Evolutionary conservation across 2,797 vertebrate species (phyloP).

Genomic region (Malacoraja senta): DNA sequence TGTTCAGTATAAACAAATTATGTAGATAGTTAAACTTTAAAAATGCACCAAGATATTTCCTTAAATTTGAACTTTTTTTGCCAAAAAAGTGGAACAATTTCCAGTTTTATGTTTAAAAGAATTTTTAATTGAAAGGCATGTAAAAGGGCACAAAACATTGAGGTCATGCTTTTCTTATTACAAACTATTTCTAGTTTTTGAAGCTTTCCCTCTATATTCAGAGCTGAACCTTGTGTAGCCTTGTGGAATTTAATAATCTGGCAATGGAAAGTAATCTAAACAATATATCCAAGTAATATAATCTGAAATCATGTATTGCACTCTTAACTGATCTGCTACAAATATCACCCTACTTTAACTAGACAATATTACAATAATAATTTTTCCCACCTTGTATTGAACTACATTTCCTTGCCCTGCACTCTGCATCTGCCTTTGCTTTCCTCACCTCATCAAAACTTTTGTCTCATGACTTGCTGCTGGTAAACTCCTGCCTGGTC

Average conservation of each 20-base stretch:
- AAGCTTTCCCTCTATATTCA: constrained; percentile 2
- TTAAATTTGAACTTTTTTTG: constrained; percentile 4
- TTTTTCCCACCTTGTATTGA: constrained; percentile 24
- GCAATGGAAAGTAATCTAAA: constrained; percentile 33
- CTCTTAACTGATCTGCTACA: constrained; percentile 37
- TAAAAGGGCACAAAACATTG: not conserved
- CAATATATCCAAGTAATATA: constrained; percentile 29
- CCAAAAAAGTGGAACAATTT: not conserved
- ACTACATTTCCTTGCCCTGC: constrained; percentile 51
- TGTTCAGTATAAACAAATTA: not conserved
- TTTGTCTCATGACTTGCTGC: constrained; percentile 60
- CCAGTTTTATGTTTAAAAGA: not conserved
- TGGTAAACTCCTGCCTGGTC: constrained; percentile 58
- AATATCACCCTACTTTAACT: constrained; percentile 34
- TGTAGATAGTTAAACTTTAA: not conserved
- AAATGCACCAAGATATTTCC: not conserved
- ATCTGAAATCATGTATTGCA: constrained; percentile 11
- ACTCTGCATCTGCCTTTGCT: constrained; percentile 55
- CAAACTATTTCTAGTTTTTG: constrained; percentile 29
- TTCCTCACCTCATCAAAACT: constrained; percentile 58
- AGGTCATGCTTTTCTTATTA: constrained; percentile 27
- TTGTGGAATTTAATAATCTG: constrained; percentile 14
- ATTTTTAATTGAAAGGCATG: not conserved
- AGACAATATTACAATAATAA: constrained; percentile 28
- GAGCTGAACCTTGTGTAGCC: not conserved